Base-by-base conservation (phyloP, 2,113 vertebrate genomes). In the Nyctereutes procyonoides region DNA sequence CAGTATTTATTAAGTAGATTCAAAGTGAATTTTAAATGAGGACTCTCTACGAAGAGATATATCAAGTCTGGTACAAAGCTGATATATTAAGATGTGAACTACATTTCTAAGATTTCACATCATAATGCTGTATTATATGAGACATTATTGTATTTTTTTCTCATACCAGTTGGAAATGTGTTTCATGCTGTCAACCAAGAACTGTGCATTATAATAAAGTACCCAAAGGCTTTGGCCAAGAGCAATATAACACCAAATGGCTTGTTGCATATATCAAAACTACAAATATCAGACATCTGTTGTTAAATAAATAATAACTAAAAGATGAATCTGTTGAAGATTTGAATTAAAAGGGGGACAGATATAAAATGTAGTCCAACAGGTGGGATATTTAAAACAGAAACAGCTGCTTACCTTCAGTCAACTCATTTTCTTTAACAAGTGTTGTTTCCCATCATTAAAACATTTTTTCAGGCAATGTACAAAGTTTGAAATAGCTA, bases 381-480 rank as follows among this genome's bases (percentile, higher is more conserved):
- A 89, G 30, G 92, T 19, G n/a, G 62, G 94, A 55, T 26, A 5
- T 83, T 74, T 81, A 69, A 93, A 95, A 93, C 26, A 97, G 85
- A 56, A 56, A 87, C 96, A 97, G 84, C 63, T 90, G 97, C 79
- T 97, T 0, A 65, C 85, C 32, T 51, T 51, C 43, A 51, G 17
- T 95, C 55, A 76, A 19, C 58, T 92, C 2, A 24, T 83, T 38
- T 90, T 95, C 92, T 58, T 43, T 89, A 90, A 58, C 2, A 96
- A 95, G 97, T 53, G 17, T 82, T 26, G 17, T 93, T 96, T 93
- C 22, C 65, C 32, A 32, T 26, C 26, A 79, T 96, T 90, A 62
- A 88, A 98, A 69, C 12, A 79, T 30, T 15, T 95, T 83, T 62
- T 16, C 32, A 93, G 88, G 38, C 67, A 85, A 90, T 2, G 14